phyloP scores from a whole-genome alignment of 2,888 invertebrate species.

The Troglohyphantes excavatus region DNA sequence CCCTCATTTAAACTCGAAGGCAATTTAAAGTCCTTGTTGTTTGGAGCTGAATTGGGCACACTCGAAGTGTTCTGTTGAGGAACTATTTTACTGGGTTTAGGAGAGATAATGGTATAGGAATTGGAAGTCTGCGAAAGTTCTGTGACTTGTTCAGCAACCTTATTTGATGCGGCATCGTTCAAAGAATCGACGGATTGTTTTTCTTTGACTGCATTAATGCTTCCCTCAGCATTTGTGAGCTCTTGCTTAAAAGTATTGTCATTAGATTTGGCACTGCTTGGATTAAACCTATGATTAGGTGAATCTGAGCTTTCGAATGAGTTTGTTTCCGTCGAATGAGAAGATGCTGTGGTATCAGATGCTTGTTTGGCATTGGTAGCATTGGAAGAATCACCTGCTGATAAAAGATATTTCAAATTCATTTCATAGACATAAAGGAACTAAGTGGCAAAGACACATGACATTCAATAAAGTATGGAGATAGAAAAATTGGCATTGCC shows the following conservation, averaged over 20 bases:
- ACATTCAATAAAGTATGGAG: no score
- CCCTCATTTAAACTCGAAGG: slow-evolving; percentile 2
- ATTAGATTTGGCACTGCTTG: neutral
- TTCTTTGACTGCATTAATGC: neutral
- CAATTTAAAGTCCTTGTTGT: slow-evolving; percentile 40
- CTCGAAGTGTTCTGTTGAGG: slow-evolving; percentile 37
- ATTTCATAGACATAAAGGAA: no score
- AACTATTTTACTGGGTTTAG: slow-evolving; percentile 59
- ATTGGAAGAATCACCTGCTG: slow-evolving; percentile 48
- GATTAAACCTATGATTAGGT: neutral
- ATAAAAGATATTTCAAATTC: no score
- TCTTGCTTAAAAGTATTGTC: neutral
- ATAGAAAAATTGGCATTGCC: no score
- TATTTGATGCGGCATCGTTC: neutral
- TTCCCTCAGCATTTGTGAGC: neutral
- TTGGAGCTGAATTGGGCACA: neutral
- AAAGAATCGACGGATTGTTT: neutral
- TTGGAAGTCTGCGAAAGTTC: slow-evolving; percentile 32
- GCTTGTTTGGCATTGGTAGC: slow-evolving; percentile 25
- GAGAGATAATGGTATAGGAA: slow-evolving; percentile 63
- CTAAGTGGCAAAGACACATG: no score
- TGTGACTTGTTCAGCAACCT: neutral
- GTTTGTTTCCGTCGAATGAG: neutral
- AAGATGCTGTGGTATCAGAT: neutral
- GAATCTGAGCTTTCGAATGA: neutral